Evolutionary conservation across 2,113 vertebrate genomes (phyloP), one percentile per base, ranked within the genome.

Genomic region (Aspidoscelis tigris): DNA sequence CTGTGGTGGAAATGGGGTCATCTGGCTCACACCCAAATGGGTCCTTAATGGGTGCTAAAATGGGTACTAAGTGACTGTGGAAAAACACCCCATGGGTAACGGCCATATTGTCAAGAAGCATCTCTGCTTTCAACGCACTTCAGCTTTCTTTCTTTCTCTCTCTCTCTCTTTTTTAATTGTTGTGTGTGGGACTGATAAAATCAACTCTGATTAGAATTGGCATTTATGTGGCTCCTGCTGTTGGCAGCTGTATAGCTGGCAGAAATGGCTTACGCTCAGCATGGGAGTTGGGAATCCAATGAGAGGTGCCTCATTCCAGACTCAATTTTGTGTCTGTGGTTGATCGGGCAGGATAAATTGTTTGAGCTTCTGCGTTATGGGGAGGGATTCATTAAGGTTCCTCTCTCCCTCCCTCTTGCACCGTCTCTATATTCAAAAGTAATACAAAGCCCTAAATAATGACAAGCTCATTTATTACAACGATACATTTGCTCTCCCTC

Each of bases 211-310:
- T 91, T 90, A 82, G 85, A 91, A 93, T 77, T 90, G 86, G 80
- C 87, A 92, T 92, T 89, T 90, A 85, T 85, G 89, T 90, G 86
- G 39, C 86, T 90, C 92, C 93, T 91, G 88, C 90, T 94, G 90
- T 76, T 93, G 90, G 89, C 92, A 93, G 93, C 91, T 93, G 94
- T 76, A 91, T 82, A 87, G 61, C 86, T 65, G 39, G 5, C 89
- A 82, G 0, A 81, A 85, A 84, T 87, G 78, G 84, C 89, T 87
- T 90, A 84, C n/a, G 85, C 92, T 84, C 92, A 85, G 90, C 90
- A 87, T 84, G 91, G 70, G 64, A 86, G 80, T 26, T 86, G 58
- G 0, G 2, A 82, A 90, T 89, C 76, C 90, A 91, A 92, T 91
- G 82, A 81, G 77, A 91, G 78, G 16, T 44, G 2, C 55, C 44